These are phyloP conservation scores for Triplophysa tibetana DNA, from an alignment of 2,113 vertebrate genomes.

Conservation along the genomic window DNA sequence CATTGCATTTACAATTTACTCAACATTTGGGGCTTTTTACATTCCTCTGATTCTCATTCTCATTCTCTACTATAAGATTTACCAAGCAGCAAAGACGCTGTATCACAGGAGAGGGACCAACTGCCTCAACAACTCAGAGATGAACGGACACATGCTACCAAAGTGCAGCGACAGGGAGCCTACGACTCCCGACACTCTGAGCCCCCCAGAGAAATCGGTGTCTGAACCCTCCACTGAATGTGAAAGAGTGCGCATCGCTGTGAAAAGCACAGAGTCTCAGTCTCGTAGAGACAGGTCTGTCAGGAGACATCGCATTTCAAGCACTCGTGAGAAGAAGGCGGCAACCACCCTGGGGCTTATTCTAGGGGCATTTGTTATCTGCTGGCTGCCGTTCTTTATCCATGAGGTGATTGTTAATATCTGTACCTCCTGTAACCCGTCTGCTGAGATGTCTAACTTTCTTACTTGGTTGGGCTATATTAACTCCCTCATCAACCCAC, in stretches of 20 bases:
- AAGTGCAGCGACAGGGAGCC: conserved; percentile 79
- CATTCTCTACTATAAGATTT: conserved; percentile 99
- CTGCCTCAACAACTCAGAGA: conserved; percentile 80
- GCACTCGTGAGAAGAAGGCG: conserved; percentile 88
- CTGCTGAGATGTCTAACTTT: conserved; percentile 90
- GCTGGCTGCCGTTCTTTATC: conserved; percentile 98
- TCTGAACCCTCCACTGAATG: conserved; percentile 88
- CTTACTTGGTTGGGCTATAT: conserved; percentile 96
- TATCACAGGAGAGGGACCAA: conserved; percentile 89
- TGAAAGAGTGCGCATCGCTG: conserved; percentile 73
- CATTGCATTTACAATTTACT: conserved; percentile 90
- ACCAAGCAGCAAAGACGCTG: conserved; percentile 91
- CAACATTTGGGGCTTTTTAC: conserved; percentile 96
- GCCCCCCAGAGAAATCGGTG: conserved; percentile 81
- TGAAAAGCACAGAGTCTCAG: conserved; percentile 75
- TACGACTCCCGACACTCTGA: conserved; percentile 74
- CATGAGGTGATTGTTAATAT: conserved; percentile 95
- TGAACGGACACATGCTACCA: conserved; percentile 86
- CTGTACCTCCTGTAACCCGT: conserved; percentile 84
- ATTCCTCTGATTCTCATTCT: conserved; percentile 92
- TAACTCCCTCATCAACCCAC: conserved; percentile 97
- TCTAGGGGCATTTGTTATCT: conserved; percentile 94
- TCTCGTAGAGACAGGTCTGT: conserved; percentile 80
- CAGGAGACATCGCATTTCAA: conserved; percentile 88
- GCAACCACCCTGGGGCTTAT: conserved; percentile 93